Evolutionary conservation across 1,140 invertebrate genomes (phyloP).

Genomic region (Ectropis grisescens): DNA sequence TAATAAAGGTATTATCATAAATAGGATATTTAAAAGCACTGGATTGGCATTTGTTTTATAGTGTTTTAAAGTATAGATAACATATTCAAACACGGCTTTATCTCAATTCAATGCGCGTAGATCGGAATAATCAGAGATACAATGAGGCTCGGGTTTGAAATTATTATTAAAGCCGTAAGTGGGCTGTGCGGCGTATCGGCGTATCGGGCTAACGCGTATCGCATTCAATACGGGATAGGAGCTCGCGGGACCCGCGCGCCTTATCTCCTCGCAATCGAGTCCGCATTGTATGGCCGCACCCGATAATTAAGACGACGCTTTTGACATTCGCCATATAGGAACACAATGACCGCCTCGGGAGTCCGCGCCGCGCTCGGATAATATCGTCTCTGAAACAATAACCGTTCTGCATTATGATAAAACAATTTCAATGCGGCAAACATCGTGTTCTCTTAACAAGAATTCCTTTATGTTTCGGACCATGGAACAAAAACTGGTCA

Average conservation of each 20-base stretch:
- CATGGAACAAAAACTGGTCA: slow-evolving; percentile 15
- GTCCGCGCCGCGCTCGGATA: slow-evolving; percentile 43
- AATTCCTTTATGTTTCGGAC: slow-evolving; percentile 25
- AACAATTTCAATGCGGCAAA: slow-evolving; percentile 58
- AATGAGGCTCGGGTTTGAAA: slow-evolving; percentile 64
- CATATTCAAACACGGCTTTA: slow-evolving; percentile 42
- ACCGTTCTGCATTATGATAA: slow-evolving; percentile 62
- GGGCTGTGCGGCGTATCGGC: slow-evolving; percentile 27
- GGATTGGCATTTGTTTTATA: too few relatives aligned
- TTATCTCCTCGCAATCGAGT: slow-evolving; percentile 66
- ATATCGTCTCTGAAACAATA: slow-evolving; percentile 63
- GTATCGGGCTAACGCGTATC: slow-evolving; percentile 15
- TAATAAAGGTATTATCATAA: too few relatives aligned
- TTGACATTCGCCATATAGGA: slow-evolving; percentile 69
- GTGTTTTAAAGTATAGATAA: slow-evolving; percentile 12
- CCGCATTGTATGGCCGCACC: slow-evolving; percentile 60
- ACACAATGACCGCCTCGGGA: slow-evolving; percentile 66
- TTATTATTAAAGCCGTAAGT: slow-evolving; percentile 62
- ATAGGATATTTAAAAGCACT: too few relatives aligned
- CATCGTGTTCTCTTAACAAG: slow-evolving; percentile 58
- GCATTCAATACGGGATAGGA: slow-evolving; percentile 61
- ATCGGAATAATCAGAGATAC: slow-evolving; percentile 62
- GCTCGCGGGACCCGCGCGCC: slow-evolving; percentile 17
- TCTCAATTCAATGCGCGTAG: slow-evolving; percentile 57
- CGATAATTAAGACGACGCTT: slow-evolving; percentile 70